A percentile compares a stretch with the other conserved stretches of the same genome.
Evolutionary conservation across 2,888 invertebrate genomes (phyloP).

Genomic region (Rhingia rostrata): DNA sequence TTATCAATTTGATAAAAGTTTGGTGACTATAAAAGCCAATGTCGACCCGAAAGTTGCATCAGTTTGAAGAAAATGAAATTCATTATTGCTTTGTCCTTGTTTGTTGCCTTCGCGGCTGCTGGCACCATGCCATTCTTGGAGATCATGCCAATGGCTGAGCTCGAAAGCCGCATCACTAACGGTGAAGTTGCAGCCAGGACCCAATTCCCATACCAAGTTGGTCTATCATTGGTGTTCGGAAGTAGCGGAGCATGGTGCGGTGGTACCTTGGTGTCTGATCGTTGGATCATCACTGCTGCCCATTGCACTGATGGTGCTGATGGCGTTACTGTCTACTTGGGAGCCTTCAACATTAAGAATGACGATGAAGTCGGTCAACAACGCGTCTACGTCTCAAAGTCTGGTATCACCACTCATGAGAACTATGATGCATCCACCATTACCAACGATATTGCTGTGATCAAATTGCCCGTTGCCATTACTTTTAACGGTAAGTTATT

Average conservation of each 20-base stretch:
- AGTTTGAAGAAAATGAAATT: constrained; percentile 72
- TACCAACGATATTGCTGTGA: constrained; percentile 78
- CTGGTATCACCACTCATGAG: constrained; percentile 75
- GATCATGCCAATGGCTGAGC: constrained; percentile 76
- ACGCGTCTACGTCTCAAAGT: constrained; percentile 64
- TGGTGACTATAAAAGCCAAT: not conserved
- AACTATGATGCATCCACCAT: constrained; percentile 68
- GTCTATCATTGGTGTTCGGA: constrained; percentile 62
- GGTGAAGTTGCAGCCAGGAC: constrained; percentile 72
- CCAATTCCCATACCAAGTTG: constrained; percentile 76
- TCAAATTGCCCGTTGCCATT: constrained; percentile 77
- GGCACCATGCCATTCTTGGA: constrained; percentile 30
- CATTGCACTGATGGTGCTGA: constrained; percentile 71
- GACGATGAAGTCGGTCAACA: constrained; percentile 74
- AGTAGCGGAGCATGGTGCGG: constrained; percentile 76
- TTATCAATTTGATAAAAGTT: not conserved
- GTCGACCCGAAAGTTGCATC: not conserved
- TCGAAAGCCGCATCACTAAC: constrained; percentile 75
- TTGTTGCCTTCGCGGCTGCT: constrained; percentile 69
- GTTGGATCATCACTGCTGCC: constrained; percentile 79
- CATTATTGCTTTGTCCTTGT: constrained; percentile 66
- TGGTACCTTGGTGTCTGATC: constrained; percentile 76
- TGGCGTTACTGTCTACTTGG: constrained; percentile 75
- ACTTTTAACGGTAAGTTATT: constrained; percentile 79
- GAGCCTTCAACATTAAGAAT: constrained; percentile 74